Evolutionary conservation across 1,140 invertebrate species (phyloP).

Genomic region (Pseudomyrmex dendroicus): DNA sequence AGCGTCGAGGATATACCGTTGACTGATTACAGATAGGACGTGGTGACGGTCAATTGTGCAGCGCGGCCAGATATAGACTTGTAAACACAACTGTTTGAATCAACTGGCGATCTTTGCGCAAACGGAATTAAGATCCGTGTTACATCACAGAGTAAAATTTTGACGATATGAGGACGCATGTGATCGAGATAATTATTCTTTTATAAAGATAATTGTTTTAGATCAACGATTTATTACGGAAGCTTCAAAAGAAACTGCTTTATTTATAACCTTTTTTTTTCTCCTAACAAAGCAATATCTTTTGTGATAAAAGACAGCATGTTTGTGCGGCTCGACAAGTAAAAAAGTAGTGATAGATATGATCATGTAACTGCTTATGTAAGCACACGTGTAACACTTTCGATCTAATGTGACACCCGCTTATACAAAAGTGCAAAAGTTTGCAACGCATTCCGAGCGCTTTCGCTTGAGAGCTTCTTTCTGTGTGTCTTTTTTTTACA

Average conservation of each 20-base stretch:
- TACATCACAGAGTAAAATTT: constrained; percentile 28
- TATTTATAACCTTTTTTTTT: background rate
- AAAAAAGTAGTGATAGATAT: constrained; percentile 19
- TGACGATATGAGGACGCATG: background rate
- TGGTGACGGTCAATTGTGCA: background rate
- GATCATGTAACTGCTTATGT: constrained; percentile 12
- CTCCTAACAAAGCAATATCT: background rate
- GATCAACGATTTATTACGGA: background rate
- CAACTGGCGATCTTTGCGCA: background rate
- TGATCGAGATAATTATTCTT: constrained; percentile 16
- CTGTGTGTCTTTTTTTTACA: background rate
- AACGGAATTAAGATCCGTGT: background rate
- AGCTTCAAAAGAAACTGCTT: background rate
- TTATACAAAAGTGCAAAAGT: constrained; percentile 32
- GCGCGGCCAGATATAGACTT: background rate
- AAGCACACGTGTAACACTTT: constrained; percentile 27
- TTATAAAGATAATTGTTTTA: background rate
- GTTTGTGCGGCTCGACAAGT: background rate
- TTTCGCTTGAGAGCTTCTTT: constrained; percentile 9
- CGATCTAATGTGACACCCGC: constrained; percentile 23
- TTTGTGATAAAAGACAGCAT: background rate
- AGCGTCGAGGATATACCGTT: background rate
- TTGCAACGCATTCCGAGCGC: constrained; percentile 16
- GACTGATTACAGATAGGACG: background rate
- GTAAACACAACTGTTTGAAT: constrained; percentile 29